These are phyloP conservation scores for Rhea americana DNA, from an alignment of 2,113 vertebrate species.

Conservation along the genomic window DNA sequence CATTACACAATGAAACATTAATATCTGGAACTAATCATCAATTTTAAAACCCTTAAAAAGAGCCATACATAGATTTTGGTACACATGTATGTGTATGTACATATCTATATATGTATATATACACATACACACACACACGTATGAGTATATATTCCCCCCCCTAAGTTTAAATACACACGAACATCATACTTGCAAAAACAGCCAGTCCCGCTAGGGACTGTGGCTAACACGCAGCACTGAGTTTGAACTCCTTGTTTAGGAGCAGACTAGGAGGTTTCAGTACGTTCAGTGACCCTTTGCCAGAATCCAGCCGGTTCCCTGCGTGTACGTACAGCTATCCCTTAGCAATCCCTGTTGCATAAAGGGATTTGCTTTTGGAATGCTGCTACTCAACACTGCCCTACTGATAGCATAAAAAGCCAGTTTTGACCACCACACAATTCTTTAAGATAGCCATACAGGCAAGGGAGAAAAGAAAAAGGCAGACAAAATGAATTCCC, in stretches of 20 bases:
- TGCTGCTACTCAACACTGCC: background rate
- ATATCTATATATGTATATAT: no score
- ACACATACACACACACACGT: no score
- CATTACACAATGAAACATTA: background rate
- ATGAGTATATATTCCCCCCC: no score
- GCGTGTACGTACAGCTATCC: background rate
- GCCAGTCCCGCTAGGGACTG: rapidly evolving
- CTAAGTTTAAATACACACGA: rapidly evolving
- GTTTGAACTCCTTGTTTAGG: rapidly evolving
- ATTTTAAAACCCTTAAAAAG: background rate
- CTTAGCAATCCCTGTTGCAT: background rate
- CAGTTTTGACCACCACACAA: background rate
- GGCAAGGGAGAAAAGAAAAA: background rate
- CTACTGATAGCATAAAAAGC: background rate
- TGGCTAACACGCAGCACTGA: rapidly evolving
- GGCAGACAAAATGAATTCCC: background rate
- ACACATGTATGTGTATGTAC: no score
- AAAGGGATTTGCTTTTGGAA: background rate
- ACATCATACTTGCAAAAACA: no score
- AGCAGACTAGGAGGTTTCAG: rapidly evolving
- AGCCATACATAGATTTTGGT: background rate
- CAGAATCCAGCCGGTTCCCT: background rate
- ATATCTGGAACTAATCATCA: background rate
- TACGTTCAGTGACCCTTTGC: background rate
- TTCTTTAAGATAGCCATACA: rapidly evolving